Conservation (phyloP, 2,797 vertebrate species). For the Eidolon dupreanum region DNA sequence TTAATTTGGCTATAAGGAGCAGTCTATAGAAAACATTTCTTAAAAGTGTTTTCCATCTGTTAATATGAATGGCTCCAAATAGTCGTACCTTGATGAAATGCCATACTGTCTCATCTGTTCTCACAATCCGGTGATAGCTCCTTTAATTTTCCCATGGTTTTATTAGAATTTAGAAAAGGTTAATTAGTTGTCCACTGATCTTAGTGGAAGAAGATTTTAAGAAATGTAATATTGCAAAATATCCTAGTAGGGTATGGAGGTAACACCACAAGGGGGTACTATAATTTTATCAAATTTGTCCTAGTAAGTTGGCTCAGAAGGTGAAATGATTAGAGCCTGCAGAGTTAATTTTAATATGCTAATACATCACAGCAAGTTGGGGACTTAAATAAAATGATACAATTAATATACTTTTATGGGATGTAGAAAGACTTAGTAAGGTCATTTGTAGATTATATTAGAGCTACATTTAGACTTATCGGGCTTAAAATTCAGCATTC, state of each 20-base stretch:
- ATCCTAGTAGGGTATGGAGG: constrained; percentile 83
- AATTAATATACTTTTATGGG: constrained; percentile 85
- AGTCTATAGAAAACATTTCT: constrained; percentile 20
- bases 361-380: constrained; percentile 85
- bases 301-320: constrained; percentile 83
- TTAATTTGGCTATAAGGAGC: constrained; percentile 20
- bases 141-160: constrained; percentile 79
- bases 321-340: constrained; percentile 85
- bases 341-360: constrained; percentile 88
- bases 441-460: constrained; percentile 82
- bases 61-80: not conserved
- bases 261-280: constrained; percentile 85
- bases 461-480: constrained; percentile 65
- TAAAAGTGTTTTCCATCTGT: not conserved
- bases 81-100: constrained; percentile 63
- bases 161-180: constrained; percentile 83
- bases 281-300: constrained; percentile 86
- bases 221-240: constrained; percentile 76
- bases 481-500: constrained; percentile 76
- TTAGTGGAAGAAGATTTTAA: constrained; percentile 77
- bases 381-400: constrained; percentile 84
- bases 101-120: constrained; percentile 43
- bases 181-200: constrained; percentile 83
- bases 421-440: constrained; percentile 80
- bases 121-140: constrained; percentile 57